These are phyloP conservation scores for Psilopsiagon aymara DNA, from an alignment of 2,113 vertebrate genomes.

Conservation along the genomic window DNA sequence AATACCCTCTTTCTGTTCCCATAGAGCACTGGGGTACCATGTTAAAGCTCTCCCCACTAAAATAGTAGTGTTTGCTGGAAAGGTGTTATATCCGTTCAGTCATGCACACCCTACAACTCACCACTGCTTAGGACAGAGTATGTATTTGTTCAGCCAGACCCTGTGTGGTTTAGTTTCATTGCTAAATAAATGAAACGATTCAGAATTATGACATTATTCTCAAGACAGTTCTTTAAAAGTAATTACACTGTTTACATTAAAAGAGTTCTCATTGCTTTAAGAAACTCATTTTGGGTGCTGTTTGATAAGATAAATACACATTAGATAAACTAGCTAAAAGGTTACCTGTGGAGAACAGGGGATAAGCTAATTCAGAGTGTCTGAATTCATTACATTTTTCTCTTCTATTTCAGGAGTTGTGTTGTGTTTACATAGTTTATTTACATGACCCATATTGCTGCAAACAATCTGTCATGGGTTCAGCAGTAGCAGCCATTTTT, in stretches of 20 bases:
- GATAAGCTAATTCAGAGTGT: neutral
- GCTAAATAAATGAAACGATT: neutral
- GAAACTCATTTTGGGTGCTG: neutral
- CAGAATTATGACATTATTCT: neutral
- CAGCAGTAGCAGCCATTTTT: too few relatives aligned
- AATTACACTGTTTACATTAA: neutral
- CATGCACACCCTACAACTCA: neutral
- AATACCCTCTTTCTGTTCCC: neutral
- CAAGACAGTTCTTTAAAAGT: neutral
- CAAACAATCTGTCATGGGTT: neutral
- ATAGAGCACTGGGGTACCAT: neutral
- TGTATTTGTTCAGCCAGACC: neutral
- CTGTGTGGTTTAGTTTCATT: neutral
- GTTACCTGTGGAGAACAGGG: neutral
- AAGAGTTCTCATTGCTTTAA: neutral
- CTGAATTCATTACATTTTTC: neutral
- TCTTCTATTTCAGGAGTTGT: neutral
- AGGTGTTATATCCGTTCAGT: neutral
- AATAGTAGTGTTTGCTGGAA: neutral
- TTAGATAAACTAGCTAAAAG: neutral
- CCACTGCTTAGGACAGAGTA: rapidly evolving
- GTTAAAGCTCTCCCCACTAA: neutral
- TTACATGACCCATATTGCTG: neutral
- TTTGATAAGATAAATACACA: neutral
- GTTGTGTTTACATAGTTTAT: neutral